A percentile compares a stretch with the other conserved stretches of the same genome.
Evolutionary conservation across 2,797 vertebrate genomes (phyloP).

Genomic region (Anisognathus igniventris): DNA sequence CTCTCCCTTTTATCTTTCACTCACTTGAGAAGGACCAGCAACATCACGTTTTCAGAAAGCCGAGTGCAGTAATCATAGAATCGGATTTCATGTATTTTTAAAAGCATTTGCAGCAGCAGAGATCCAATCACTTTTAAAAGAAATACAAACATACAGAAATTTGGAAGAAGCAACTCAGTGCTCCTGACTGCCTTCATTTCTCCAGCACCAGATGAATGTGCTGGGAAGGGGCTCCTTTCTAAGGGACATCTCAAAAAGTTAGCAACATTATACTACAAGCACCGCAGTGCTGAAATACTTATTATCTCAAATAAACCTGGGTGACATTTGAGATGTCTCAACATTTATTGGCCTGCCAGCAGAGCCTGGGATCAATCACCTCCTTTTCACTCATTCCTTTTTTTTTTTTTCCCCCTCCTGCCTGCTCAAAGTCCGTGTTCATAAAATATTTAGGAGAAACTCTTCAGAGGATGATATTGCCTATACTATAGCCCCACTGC

Average conservation of each 20-base stretch:
- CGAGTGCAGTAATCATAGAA: constrained; percentile 58
- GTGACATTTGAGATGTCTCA: constrained; percentile 60
- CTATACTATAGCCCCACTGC: neutral
- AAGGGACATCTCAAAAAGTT: constrained; percentile 41
- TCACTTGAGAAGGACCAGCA: constrained; percentile 53
- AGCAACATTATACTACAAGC: neutral
- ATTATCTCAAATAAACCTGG: constrained; percentile 63
- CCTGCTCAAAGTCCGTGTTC: constrained; percentile 24
- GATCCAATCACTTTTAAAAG: constrained; percentile 36
- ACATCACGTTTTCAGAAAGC: constrained; percentile 23
- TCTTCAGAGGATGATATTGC: constrained; percentile 49
- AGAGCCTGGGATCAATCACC: constrained; percentile 15
- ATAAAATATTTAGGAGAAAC: constrained; percentile 65
- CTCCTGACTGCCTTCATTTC: neutral
- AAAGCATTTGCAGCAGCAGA: constrained; percentile 52
- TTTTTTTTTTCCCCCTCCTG: neutral
- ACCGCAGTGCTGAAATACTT: neutral
- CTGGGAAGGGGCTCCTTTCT: neutral
- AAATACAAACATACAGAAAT: constrained; percentile 27
- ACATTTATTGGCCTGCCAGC: constrained; percentile 51
- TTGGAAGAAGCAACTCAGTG: neutral
- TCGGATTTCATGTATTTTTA: constrained; percentile 67
- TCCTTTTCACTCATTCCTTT: neutral
- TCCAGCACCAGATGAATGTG: neutral
- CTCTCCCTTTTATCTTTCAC: constrained; percentile 60